phyloP scores from a whole-genome alignment of 2,113 vertebrate species.

The Tamias sibiricus region DNA sequence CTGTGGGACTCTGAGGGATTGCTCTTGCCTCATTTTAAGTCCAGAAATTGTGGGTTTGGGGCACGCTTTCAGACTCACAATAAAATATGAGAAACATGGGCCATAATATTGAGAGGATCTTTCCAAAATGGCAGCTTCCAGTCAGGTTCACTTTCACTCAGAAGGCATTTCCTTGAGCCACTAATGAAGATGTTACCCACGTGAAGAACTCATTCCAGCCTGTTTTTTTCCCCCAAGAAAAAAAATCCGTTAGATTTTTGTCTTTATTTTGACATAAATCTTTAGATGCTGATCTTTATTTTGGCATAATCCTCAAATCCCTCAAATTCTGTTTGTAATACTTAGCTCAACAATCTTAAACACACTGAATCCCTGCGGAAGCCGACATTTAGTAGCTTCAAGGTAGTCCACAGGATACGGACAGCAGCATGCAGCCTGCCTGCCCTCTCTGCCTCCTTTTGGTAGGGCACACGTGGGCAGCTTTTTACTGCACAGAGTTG shows the following conservation, averaged over 20 bases:
- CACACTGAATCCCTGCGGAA: background rate
- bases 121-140: background rate
- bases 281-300: conserved; percentile 25
- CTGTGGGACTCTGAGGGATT: background rate
- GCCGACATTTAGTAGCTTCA: background rate
- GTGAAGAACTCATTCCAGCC: background rate
- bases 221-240: accelerated
- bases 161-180: background rate
- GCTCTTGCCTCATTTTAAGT: background rate
- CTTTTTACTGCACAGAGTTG: background rate
- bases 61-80: background rate
- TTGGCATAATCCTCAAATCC: conserved; percentile 28
- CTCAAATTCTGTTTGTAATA: background rate
- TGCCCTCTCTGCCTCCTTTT: background rate
- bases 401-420: background rate
- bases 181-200: background rate
- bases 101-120: conserved; percentile 5
- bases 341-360: background rate
- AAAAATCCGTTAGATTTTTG: background rate
- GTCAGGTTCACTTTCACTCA: background rate
- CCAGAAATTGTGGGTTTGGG: background rate
- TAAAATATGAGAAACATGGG: background rate
- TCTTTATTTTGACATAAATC: conserved; percentile 10
- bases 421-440: background rate
- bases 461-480: background rate